Evolutionary conservation across 2,113 vertebrate genomes (phyloP).

Genomic region (Ellobius talpinus): DNA sequence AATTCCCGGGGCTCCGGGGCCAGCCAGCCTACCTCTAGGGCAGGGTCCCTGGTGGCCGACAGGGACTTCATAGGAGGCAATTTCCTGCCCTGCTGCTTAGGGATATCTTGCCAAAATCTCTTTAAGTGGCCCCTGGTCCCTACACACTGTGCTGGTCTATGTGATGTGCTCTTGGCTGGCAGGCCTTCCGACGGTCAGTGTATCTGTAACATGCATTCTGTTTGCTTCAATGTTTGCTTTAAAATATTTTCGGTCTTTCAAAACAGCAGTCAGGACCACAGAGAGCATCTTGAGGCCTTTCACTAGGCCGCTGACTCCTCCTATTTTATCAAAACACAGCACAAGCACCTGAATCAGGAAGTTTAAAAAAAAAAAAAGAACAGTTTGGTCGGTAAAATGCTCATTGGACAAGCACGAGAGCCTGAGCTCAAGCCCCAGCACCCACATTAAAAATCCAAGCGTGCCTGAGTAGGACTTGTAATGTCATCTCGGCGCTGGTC

Average conservation of each 20-base stretch:
- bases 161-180: not conserved
- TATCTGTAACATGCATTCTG: not conserved
- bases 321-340: not conserved
- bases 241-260: not conserved
- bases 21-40: not conserved
- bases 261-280: not conserved
- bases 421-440: not conserved
- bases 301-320: rapidly evolving
- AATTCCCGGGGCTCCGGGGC: not conserved
- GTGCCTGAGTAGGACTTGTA: not conserved
- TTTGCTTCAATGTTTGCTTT: not conserved
- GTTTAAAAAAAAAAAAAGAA: no score
- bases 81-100: not conserved
- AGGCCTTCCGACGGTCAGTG: not conserved
- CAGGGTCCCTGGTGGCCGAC: rapidly evolving
- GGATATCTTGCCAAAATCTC: not conserved
- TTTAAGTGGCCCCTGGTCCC: not conserved
- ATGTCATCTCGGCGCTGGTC: not conserved
- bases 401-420: not conserved
- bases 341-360: no score
- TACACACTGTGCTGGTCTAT: rapidly evolving
- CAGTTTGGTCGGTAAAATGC: not conserved
- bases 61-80: no score
- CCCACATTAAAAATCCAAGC: not conserved
- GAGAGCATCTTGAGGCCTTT: not conserved